These are phyloP conservation scores for Ganaspis sp. DNA, from an alignment of 1,140 invertebrate genomes.

Conservation along the genomic window DNA sequence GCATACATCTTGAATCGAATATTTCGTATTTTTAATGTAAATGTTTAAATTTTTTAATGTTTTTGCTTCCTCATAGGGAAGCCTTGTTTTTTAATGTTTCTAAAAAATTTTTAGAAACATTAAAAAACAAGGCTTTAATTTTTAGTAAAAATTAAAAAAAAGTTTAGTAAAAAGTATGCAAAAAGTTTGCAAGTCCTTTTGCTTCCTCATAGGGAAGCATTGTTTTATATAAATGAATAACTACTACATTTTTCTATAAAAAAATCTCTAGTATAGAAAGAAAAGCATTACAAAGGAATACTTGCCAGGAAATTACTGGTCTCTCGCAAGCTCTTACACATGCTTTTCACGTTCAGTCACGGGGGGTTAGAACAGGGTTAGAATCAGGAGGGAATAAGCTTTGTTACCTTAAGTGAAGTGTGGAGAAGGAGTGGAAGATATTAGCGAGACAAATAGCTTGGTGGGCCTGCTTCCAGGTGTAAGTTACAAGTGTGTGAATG, in stretches of 20 bases:
- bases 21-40: too few relatives aligned
- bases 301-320: neutral
- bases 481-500: constrained; percentile 35
- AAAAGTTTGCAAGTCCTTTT: too few relatives aligned
- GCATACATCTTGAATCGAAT: too few relatives aligned
- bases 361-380: constrained; percentile 15
- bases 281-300: neutral
- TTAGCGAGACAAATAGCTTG: constrained; percentile 71
- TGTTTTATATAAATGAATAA: neutral
- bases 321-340: neutral
- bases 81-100: too few relatives aligned
- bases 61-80: too few relatives aligned
- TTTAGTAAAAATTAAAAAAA: too few relatives aligned
- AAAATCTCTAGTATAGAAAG: neutral
- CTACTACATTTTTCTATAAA: neutral
- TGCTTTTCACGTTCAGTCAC: constrained; percentile 18
- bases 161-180: too few relatives aligned
- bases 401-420: constrained; percentile 29
- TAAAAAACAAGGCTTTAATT: too few relatives aligned
- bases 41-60: too few relatives aligned
- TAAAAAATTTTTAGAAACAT: too few relatives aligned
- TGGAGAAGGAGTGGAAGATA: constrained; percentile 52
- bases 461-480: constrained; percentile 48
- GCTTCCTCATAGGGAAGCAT: too few relatives aligned
- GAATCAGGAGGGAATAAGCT: neutral